Evolutionary conservation across 2,113 vertebrate species (phyloP).

Genomic region (Gobio gobio): DNA sequence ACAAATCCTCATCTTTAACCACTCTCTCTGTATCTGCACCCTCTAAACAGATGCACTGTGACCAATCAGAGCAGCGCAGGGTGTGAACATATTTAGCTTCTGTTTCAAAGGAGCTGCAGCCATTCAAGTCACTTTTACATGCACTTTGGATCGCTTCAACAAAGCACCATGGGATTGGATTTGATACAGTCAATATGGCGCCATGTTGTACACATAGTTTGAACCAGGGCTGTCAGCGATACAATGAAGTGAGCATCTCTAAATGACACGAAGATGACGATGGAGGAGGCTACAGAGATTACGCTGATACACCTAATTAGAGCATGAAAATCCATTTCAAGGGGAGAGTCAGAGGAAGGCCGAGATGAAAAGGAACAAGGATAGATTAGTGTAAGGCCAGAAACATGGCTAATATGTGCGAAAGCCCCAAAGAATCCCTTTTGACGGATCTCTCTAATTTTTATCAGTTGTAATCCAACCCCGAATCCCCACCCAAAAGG

Average conservation of each 20-base stretch:
- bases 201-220: constrained; percentile 30
- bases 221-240: constrained; percentile 31
- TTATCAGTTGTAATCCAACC: neutral
- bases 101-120: constrained; percentile 49
- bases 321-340: constrained; percentile 58
- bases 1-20: constrained; percentile 49
- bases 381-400: constrained; percentile 45
- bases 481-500: neutral
- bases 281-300: constrained; percentile 69
- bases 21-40: neutral
- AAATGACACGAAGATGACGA: constrained; percentile 29
- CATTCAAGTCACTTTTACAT: constrained; percentile 42
- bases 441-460: constrained; percentile 28
- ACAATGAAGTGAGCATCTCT: constrained; percentile 49
- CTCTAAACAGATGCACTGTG: constrained; percentile 41
- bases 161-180: constrained; percentile 61
- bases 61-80: constrained; percentile 49
- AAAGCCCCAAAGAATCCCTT: constrained; percentile 23
- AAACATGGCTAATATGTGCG: constrained; percentile 40
- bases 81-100: constrained; percentile 49
- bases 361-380: constrained; percentile 47
- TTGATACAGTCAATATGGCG: constrained; percentile 62
- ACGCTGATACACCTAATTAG: constrained; percentile 80
- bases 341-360: constrained; percentile 24
- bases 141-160: constrained; percentile 49